Evolutionary conservation across 2,797 vertebrate genomes (phyloP).

Genomic region (Pyrocephalus nanus): DNA sequence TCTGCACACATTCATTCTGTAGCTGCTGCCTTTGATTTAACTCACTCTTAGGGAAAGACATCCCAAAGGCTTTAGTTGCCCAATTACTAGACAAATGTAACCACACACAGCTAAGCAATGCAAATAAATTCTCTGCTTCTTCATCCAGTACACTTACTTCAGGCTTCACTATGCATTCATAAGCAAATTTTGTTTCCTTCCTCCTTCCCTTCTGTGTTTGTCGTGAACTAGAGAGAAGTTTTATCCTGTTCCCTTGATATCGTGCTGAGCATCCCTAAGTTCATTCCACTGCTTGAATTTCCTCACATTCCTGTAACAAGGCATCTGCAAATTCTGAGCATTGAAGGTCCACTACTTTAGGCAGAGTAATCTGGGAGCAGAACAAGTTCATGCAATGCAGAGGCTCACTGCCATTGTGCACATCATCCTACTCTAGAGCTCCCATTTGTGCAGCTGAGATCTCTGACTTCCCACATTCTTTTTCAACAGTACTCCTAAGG

Average conservation of each 20-base stretch:
- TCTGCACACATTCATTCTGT: neutral
- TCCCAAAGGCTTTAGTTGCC: slow-evolving; percentile 15
- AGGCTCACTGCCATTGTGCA: neutral
- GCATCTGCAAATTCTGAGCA: neutral
- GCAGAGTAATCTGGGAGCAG: neutral
- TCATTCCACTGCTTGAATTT: neutral
- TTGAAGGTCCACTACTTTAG: neutral
- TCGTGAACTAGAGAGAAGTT: neutral
- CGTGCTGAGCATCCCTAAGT: neutral
- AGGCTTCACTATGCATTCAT: slow-evolving; percentile 10
- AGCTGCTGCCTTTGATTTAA: slow-evolving; percentile 32
- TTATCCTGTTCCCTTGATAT: neutral
- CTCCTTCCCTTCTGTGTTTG: neutral
- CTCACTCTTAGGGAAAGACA: neutral
- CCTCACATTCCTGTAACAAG: neutral
- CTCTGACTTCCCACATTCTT: neutral
- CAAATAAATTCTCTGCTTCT: slow-evolving; percentile 32
- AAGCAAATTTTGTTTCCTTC: slow-evolving; percentile 14
- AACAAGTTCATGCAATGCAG: neutral
- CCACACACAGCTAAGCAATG: slow-evolving; percentile 35
- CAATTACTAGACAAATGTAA: slow-evolving; percentile 41
- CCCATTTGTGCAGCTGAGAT: neutral
- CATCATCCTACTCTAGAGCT: neutral
- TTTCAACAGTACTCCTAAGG: neutral
- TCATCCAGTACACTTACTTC: slow-evolving; percentile 10